Percentiles rank a stretch among this genome's conserved stretches.
phyloP scores from a whole-genome alignment of 2,113 vertebrate genomes.

The Gyps fulvus region DNA sequence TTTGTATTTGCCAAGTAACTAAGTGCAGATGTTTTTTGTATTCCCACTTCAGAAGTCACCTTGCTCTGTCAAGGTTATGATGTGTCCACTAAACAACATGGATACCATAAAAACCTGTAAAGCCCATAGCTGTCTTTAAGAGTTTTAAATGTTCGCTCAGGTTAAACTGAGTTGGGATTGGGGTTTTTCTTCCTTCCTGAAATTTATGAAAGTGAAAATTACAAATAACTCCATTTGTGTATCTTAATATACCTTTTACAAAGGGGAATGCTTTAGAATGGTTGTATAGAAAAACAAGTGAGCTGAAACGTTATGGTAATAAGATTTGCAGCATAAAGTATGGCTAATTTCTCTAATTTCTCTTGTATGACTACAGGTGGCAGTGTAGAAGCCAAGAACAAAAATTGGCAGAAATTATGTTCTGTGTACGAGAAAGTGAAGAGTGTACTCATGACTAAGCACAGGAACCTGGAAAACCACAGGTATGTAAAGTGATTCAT shows the following conservation, averaged over 20 bases:
- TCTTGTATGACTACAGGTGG: constrained; percentile 78
- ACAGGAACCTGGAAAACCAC: constrained; percentile 73
- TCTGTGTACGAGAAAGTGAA: constrained; percentile 57
- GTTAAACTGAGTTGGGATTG: background rate
- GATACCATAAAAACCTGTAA: background rate
- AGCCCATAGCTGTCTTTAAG: background rate
- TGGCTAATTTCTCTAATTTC: constrained; percentile 72
- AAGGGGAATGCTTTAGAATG: background rate
- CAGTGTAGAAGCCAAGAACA: constrained; percentile 74
- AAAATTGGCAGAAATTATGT: constrained; percentile 66
- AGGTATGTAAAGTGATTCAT: constrained; percentile 79
- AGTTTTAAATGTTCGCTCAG: background rate
- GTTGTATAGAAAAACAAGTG: background rate
- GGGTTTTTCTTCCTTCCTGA: background rate
- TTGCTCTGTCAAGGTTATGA: background rate
- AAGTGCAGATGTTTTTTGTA: background rate
- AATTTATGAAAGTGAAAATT: background rate
- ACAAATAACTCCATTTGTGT: background rate
- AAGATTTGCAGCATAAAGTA: constrained; percentile 26
- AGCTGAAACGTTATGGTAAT: background rate
- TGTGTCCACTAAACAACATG: background rate
- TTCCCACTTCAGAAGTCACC: background rate
- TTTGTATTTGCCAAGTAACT: background rate
- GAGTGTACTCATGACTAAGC: constrained; percentile 70
- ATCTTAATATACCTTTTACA: background rate